Evolutionary conservation across 2,888 invertebrate species (phyloP), one percentile per base, ranked within the genome.

Genomic region (Anticlea derivata): DNA sequence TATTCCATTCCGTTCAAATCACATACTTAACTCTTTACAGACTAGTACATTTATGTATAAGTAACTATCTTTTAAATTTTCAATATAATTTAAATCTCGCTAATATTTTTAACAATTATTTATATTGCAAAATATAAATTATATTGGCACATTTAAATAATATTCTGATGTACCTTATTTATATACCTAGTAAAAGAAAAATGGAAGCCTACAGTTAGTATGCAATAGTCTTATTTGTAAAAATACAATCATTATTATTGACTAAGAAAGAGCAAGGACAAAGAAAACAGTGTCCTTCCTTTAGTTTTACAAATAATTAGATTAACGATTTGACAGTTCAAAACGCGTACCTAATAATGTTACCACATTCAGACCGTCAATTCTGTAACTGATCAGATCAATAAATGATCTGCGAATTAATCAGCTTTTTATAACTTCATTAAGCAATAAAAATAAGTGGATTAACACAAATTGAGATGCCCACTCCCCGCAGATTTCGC

Each of bases 141-240:
- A 55, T 40, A 54, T 58, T 61, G 61, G 58, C 61, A 58, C 58
- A 50, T 56, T 17, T 44, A 48, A 34, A 33, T 30, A 48, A 30
- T 31, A 31, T 24, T 30, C 11, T 29, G 27, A 29, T 24, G 30
- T 46, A 51, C 35, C 40, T 26, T 27, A 40, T 7, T 29, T 24
- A 50, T 29, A 27, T 12, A 35, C 12, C 7, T 13, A 20, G 17
- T 23, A 40, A 20, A 30, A 22, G 10, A 34, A 43, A 37, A 7
- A 45, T 41, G 45, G 45, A 56, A 49, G 49, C 37, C 10, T 24
- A 13, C 1, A 11, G 10, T 31, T 40, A 27, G 27, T 27, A 34
- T 5, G n/a, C 1, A 33, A 17, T 24, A 13, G 13, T 24, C 13
- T 35, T 37, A 41, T 35, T 33, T 24, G n/a, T 11, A 35, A 34